Evolutionary conservation across 2,888 invertebrate species (phyloP).

Genomic region (Cosmia trapezina): DNA sequence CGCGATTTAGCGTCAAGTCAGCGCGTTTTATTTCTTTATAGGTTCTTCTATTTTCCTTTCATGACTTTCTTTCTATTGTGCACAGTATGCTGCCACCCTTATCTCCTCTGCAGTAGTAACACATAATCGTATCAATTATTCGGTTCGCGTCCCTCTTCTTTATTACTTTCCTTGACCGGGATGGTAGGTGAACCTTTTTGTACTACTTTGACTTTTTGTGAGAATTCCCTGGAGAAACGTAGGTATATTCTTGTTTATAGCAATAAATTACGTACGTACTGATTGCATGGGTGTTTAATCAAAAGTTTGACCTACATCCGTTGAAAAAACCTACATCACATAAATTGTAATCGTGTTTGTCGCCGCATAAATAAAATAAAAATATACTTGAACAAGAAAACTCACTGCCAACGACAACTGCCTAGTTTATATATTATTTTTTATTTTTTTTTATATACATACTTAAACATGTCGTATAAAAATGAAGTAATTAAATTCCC

Average conservation of each 20-base stretch:
- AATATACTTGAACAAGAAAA: slow-evolving; percentile 33
- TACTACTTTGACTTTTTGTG: slow-evolving; percentile 73
- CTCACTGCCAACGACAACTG: slow-evolving; percentile 16
- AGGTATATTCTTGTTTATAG: slow-evolving; percentile 61
- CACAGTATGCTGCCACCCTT: slow-evolving; percentile 67
- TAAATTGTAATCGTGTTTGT: slow-evolving; percentile 34
- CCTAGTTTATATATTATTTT: slow-evolving; percentile 2
- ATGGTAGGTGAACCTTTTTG: slow-evolving; percentile 75
- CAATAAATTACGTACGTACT: slow-evolving; percentile 51
- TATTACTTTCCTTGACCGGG: slow-evolving; percentile 83
- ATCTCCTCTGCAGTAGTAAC: slow-evolving; percentile 79
- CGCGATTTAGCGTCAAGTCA: slow-evolving; percentile 28
- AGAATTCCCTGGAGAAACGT: slow-evolving; percentile 48
- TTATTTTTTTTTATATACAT: neutral
- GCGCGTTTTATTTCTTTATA: slow-evolving; percentile 30
- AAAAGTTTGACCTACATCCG: slow-evolving; percentile 43
- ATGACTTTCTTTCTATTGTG: slow-evolving; percentile 6
- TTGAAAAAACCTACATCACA: slow-evolving; percentile 22
- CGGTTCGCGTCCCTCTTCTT: slow-evolving; percentile 86
- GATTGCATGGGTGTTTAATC: slow-evolving; percentile 49
- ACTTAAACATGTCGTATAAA: slow-evolving; percentile 11
- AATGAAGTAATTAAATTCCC: slow-evolving; percentile 51
- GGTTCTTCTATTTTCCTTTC: slow-evolving; percentile 16
- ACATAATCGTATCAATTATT: slow-evolving; percentile 89
- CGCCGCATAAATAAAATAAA: slow-evolving; percentile 36